Evolutionary conservation across 2,113 vertebrate species (phyloP), one percentile per base, ranked within the genome.

Genomic region (Passer domesticus): DNA sequence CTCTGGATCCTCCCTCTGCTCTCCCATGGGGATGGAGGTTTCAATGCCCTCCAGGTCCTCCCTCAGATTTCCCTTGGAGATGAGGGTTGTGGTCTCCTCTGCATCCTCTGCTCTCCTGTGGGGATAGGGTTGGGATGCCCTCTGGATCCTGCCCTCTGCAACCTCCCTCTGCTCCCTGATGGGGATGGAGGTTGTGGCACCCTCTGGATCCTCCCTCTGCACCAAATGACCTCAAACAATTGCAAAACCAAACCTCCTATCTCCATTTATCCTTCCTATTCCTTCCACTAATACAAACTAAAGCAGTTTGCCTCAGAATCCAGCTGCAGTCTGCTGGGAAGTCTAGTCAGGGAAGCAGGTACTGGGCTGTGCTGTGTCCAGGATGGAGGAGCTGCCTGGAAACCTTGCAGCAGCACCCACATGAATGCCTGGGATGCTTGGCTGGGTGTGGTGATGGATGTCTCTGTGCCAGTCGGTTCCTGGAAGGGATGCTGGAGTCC

Each of bases 1-100:
- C 75, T 94, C 66, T 3, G 4, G 13, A 68, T 92, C 81, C 67
- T 83, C 56, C 66, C 14, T 33, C 69, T 56, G 27, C 33, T 28
- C 15, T 30, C 25, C 37, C 56, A 3, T 20, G 13, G 47, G 74
- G 49, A 21, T 70, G 41, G n/a, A 33, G 39, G 20, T 41, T 70
- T 60, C 17, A 28, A 0, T 30, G 8, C 16, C 75, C 24, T 70
- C 30, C 23, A 9, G 18, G 11, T 39, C 44, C 22, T 80, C 28
- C n/a, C 16, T 24, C 20, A 58, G 37, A 10, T 50, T 19, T 73
- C 59, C 18, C 16, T 6, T 0, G 0, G 66, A 20, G 17, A 2
- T 47, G 30, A 23, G 13, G 58, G 6, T 63, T 84, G 69, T 47
- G 59, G 31, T 74, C 9, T 37, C 28, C 41, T 74, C 41, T 7